phyloP scores from a whole-genome alignment of 2,113 vertebrate genomes.

The Amia ocellicauda region DNA sequence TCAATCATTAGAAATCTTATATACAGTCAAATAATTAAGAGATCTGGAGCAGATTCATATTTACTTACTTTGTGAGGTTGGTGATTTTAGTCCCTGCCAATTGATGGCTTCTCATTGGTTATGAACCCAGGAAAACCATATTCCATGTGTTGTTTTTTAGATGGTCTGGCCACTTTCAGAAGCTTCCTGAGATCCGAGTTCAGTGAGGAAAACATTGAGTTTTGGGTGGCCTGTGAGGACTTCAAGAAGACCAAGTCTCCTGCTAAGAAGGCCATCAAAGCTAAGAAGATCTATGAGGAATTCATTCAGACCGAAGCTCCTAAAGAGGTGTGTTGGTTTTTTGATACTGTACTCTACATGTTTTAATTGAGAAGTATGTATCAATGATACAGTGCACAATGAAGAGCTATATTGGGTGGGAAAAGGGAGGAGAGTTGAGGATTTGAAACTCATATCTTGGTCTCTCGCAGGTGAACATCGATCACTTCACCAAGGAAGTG shows the following conservation, averaged over 20 bases:
- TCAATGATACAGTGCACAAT: no score
- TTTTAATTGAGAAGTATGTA: no score
- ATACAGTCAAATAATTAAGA: no score
- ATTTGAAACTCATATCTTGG: no score
- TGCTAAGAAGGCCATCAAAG: slow-evolving; percentile 75
- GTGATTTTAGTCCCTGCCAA: neutral
- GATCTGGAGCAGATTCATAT: no score
- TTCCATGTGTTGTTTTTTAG: slow-evolving; percentile 46
- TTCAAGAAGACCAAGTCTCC: slow-evolving; percentile 86
- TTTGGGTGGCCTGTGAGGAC: slow-evolving; percentile 92
- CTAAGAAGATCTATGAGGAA: slow-evolving; percentile 91
- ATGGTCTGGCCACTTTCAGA: slow-evolving; percentile 80
- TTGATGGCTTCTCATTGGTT: neutral
- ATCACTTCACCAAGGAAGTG: slow-evolving; percentile 88
- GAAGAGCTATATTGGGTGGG: no score
- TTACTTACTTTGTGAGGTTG: no score
- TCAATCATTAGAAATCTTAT: no score
- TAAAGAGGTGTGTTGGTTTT: slow-evolving; percentile 78
- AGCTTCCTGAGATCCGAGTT: slow-evolving; percentile 93
- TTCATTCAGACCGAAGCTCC: slow-evolving; percentile 89
- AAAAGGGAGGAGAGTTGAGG: no score
- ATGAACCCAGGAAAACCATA: neutral
- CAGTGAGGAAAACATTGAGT: slow-evolving; percentile 92
- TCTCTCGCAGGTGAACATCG: slow-evolving; percentile 98
- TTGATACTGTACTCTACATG: no score